Evolutionary conservation across 2,888 invertebrate species (phyloP), one percentile per base, ranked within the genome.

Genomic region (Lycaena phlaeas): DNA sequence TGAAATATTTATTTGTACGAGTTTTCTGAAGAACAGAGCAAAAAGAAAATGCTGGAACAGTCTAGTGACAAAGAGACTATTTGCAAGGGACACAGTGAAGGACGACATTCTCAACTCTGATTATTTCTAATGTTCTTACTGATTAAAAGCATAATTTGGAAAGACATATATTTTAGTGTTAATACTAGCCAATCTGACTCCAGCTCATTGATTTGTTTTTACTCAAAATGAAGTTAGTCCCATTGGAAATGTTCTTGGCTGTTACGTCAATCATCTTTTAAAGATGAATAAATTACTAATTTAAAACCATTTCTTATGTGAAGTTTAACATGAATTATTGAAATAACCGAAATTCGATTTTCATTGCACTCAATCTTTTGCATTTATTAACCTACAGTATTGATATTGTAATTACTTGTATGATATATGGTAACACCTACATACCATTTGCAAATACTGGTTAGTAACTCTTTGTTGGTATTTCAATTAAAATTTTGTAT

Each of bases 371-470:
- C 79, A 79, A 82, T 84, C 77, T 85, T n/a, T 81, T 85, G 85
- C 85, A 85, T 85, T 85, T 85, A 85, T 85, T 82, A 84, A 84
- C 84, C 76, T 82, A 84, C 69, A 79, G 85, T 84, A 82, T 77
- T 78, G 73, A 81, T 79, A 82, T 78, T 85, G 85, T 85, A 85
- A 84, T 85, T 82, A 85, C 79, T 81, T 85, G 85, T 85, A 85
- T 77, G 68, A 79, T 84, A 85, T 74, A 79, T 70, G 77, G 71
- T 75, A 77, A 77, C 77, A 76, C 66, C 78, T 69, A 75, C 78
- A 71, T 76, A 84, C 78, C 70, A 70, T 70, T 72, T 78, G 75
- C 74, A 68, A 78, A 73, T 79, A 76, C 72, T 76, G 84, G 81
- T 82, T 78, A 76, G 77, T 74, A 76, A 77, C 74, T 84, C 77